phyloP scores from a whole-genome alignment of 2,888 invertebrate species.

The Venustoraphidia nigricollis region DNA sequence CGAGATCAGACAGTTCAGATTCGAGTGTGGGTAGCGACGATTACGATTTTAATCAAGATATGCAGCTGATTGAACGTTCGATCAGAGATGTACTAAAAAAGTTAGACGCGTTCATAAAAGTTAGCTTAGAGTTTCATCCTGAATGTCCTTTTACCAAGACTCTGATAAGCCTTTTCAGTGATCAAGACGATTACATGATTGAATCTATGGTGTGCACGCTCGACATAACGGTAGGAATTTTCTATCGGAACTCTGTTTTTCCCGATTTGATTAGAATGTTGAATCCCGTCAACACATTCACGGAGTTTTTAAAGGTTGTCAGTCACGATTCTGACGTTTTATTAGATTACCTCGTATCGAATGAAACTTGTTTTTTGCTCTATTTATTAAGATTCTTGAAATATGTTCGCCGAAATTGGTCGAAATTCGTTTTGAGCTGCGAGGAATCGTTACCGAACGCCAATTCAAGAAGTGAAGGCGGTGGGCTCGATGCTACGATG shows the following conservation, averaged over 20 bases:
- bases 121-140: slow-evolving; percentile 69
- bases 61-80: slow-evolving; percentile 74
- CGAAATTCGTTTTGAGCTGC: slow-evolving; percentile 65
- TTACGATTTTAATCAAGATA: slow-evolving; percentile 75
- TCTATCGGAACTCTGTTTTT: slow-evolving; percentile 64
- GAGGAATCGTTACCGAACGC: slow-evolving; percentile 35
- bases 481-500: slow-evolving; percentile 68
- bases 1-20: slow-evolving; percentile 67
- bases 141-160: slow-evolving; percentile 78
- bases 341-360: slow-evolving; percentile 73
- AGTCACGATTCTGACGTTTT: slow-evolving; percentile 68
- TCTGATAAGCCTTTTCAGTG: slow-evolving; percentile 74
- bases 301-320: slow-evolving; percentile 71
- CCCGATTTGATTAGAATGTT: slow-evolving; percentile 68
- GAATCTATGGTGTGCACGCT: slow-evolving; percentile 86
- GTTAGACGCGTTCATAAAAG: slow-evolving; percentile 67
- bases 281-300: slow-evolving; percentile 74
- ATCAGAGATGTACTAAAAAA: slow-evolving; percentile 71
- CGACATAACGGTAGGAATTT: slow-evolving; percentile 74
- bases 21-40: slow-evolving; percentile 73
- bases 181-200: slow-evolving; percentile 81
- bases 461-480: slow-evolving; percentile 17
- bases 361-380: slow-evolving; percentile 78
- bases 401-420: slow-evolving; percentile 70
- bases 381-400: slow-evolving; percentile 74